These are phyloP conservation scores for Acromyrmex charruanus DNA, from an alignment of 1,140 invertebrate genomes.

Conservation along the genomic window DNA sequence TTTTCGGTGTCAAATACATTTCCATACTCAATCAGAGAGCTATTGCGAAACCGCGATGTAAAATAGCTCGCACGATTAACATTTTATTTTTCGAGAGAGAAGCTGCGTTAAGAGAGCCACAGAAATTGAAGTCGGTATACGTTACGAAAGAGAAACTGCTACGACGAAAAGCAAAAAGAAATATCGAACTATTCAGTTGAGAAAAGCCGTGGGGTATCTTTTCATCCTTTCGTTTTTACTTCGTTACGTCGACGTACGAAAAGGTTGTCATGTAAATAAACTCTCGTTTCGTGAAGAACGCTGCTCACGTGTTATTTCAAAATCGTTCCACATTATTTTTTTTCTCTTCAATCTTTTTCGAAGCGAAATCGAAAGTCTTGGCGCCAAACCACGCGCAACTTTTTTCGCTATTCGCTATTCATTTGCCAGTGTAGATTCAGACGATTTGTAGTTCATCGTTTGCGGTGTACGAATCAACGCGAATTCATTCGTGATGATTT, in stretches of 20 bases:
- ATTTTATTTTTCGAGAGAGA: conserved; percentile 39
- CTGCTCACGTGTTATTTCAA: background rate
- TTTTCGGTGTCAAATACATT: conserved; percentile 59
- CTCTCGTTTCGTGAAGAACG: background rate
- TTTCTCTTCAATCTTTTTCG: background rate
- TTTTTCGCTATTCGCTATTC: background rate
- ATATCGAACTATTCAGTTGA: background rate
- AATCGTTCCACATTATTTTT: background rate
- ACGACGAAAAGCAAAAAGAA: background rate
- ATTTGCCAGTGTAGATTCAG: too few relatives aligned
- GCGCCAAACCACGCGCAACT: background rate
- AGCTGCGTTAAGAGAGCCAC: background rate
- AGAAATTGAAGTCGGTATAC: background rate
- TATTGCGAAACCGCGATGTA: conserved; percentile 22
- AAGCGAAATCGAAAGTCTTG: conserved; percentile 1
- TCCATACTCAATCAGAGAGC: conserved; percentile 43
- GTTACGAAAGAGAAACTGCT: conserved; percentile 2
- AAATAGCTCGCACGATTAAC: conserved; percentile 37
- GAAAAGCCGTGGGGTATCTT: background rate
- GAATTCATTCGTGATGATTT: background rate
- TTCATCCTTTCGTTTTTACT: background rate
- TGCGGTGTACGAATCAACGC: background rate
- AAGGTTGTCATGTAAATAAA: background rate
- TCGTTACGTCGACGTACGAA: background rate
- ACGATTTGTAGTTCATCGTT: background rate